Percentiles rank a stretch among this genome's conserved stretches.
Evolutionary conservation across 2,888 invertebrate genomes (phyloP).

Genomic region (Papilio protenor): DNA sequence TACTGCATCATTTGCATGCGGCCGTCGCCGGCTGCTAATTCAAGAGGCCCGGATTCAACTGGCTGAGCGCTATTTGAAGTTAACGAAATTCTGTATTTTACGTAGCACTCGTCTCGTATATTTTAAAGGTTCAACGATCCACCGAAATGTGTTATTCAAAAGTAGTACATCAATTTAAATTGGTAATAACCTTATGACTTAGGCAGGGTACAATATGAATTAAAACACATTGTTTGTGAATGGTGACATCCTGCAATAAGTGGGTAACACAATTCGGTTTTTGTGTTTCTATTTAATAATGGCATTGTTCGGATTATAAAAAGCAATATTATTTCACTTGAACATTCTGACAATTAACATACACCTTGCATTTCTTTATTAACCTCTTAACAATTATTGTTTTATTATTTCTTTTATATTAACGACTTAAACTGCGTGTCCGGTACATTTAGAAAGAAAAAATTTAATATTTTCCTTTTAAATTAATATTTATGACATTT

Average conservation of each 20-base stretch:
- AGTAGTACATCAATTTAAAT: slow-evolving; percentile 56
- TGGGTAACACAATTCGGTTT: slow-evolving; percentile 28
- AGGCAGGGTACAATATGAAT: slow-evolving; percentile 47
- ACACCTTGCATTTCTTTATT: slow-evolving; percentile 29
- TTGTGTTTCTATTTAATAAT: slow-evolving; percentile 28
- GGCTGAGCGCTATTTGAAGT: slow-evolving; percentile 56
- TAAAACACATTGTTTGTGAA: slow-evolving; percentile 46
- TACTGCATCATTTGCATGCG: slow-evolving; percentile 61
- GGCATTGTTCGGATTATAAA: slow-evolving; percentile 33
- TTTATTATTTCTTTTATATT: slow-evolving; percentile 9
- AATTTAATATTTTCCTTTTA: neutral
- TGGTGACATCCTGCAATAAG: slow-evolving; percentile 46
- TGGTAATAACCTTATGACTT: slow-evolving; percentile 57
- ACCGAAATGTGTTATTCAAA: slow-evolving; percentile 60
- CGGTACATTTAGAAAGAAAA: neutral
- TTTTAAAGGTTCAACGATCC: slow-evolving; percentile 64
- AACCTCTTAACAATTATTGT: slow-evolving; percentile 26
- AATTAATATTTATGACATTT: neutral
- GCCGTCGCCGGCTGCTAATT: slow-evolving; percentile 60
- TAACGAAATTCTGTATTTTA: slow-evolving; percentile 54
- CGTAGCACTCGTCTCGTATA: slow-evolving; percentile 53
- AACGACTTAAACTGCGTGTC: neutral
- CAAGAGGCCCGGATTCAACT: slow-evolving; percentile 55
- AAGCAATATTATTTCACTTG: slow-evolving; percentile 30
- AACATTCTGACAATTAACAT: slow-evolving; percentile 22